Conservation (phyloP, 2,797 vertebrate species). For the Lithobates pipiens region DNA sequence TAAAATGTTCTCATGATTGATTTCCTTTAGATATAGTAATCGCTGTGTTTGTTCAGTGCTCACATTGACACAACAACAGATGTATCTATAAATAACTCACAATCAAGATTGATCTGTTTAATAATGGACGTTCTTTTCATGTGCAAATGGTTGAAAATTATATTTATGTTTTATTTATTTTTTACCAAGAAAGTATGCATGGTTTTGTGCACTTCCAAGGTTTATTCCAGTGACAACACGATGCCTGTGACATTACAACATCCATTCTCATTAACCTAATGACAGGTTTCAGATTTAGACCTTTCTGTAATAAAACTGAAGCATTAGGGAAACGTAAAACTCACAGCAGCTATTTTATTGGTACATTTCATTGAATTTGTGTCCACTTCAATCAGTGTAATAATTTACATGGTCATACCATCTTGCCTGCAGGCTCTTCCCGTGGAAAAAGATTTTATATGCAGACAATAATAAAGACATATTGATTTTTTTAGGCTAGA, state of each 20-base stretch:
- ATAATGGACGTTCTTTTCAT: slow-evolving; percentile 52
- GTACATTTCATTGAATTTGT: slow-evolving; percentile 61
- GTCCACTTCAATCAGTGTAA: slow-evolving; percentile 58
- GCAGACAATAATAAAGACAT: slow-evolving; percentile 54
- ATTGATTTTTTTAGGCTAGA: slow-evolving; percentile 38
- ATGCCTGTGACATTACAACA: slow-evolving; percentile 38
- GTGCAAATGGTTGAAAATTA: slow-evolving; percentile 44
- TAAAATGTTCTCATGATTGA: slow-evolving; percentile 45
- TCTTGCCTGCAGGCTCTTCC: slow-evolving; percentile 39
- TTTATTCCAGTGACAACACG: slow-evolving; percentile 36
- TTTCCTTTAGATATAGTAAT: slow-evolving; percentile 41
- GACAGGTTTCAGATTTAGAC: slow-evolving; percentile 58
- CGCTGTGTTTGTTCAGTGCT: slow-evolving; percentile 35
- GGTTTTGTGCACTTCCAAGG: slow-evolving; percentile 34
- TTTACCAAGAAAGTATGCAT: slow-evolving; percentile 9
- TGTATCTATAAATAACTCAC: slow-evolving; percentile 45
- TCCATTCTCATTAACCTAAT: slow-evolving; percentile 59
- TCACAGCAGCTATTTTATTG: slow-evolving; percentile 56
- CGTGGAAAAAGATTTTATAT: slow-evolving; percentile 34
- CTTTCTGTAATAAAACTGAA: slow-evolving; percentile 59
- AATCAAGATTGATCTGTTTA: slow-evolving; percentile 60
- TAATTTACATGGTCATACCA: slow-evolving; percentile 58
- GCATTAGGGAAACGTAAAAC: slow-evolving; percentile 60
- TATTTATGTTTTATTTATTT: slow-evolving; percentile 32
- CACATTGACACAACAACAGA: slow-evolving; percentile 36